Evolutionary conservation across 2,113 vertebrate species (phyloP).

Genomic region (Hoplias malabaricus): DNA sequence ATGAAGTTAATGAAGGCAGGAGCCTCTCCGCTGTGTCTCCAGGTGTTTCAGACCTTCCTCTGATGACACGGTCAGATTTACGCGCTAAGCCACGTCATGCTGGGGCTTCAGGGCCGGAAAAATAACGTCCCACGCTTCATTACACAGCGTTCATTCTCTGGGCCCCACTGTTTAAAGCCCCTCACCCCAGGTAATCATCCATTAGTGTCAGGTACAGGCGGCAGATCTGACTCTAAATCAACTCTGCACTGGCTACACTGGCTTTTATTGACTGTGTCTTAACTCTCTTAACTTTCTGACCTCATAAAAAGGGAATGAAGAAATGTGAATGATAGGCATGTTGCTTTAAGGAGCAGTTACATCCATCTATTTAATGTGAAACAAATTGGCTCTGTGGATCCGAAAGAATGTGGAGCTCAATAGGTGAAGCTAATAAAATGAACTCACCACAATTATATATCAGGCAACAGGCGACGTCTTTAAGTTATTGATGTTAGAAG

Average conservation of each 20-base stretch:
- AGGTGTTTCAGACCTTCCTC: background rate
- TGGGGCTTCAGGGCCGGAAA: background rate
- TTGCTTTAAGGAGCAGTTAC: no score
- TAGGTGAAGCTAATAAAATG: no score
- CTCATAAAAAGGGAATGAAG: background rate
- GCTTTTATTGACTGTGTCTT: background rate
- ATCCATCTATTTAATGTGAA: no score
- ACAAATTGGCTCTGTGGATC: no score
- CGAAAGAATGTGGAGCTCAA: no score
- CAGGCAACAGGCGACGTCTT: no score
- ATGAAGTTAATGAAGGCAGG: constrained; percentile 6
- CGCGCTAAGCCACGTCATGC: background rate
- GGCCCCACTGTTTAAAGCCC: background rate
- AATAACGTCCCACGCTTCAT: background rate
- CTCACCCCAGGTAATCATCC: background rate
- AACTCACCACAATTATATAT: no score
- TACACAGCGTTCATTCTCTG: background rate
- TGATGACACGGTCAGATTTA: constrained; percentile 8
- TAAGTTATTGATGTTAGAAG: no score
- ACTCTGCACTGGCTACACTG: background rate
- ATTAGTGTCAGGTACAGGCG: background rate
- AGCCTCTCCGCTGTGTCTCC: background rate
- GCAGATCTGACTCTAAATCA: background rate
- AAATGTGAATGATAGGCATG: background rate
- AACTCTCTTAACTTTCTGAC: background rate